phyloP scores from a whole-genome alignment of 2,888 invertebrate species.

The Luperina nickerlii region DNA sequence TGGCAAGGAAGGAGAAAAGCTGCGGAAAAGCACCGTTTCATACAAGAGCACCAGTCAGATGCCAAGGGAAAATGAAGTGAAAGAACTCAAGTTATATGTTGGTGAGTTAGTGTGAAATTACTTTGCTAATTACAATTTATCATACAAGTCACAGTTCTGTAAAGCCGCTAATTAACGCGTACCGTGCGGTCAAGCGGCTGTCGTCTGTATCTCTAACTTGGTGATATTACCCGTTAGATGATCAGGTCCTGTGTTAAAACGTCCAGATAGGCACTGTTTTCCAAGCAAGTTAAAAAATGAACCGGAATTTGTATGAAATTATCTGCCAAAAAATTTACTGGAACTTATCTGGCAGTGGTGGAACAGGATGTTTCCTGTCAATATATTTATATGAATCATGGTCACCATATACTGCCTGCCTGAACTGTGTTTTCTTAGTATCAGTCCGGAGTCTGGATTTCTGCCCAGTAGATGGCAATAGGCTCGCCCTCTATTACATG shows the following conservation, averaged over 20 bases:
- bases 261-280: neutral
- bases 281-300: neutral
- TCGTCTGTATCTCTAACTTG: neutral
- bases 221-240: neutral
- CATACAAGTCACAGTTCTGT: neutral
- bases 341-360: neutral
- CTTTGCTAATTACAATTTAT: neutral
- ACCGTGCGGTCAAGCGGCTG: neutral
- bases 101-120: slow-evolving; percentile 89
- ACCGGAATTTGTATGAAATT: neutral
- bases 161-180: neutral
- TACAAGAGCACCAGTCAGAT: slow-evolving; percentile 98
- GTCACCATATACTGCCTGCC: neutral
- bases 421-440: neutral
- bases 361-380: neutral
- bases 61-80: slow-evolving; percentile 98
- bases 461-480: neutral
- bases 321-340: neutral
- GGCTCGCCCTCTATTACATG: neutral
- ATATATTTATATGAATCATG: neutral
- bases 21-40: slow-evolving; percentile 98
- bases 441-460: neutral
- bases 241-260: neutral
- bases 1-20: slow-evolving; percentile 96
- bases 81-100: slow-evolving; percentile 98